phyloP scores from a whole-genome alignment of 2,797 vertebrate species.

The Diglossa cyanea region DNA sequence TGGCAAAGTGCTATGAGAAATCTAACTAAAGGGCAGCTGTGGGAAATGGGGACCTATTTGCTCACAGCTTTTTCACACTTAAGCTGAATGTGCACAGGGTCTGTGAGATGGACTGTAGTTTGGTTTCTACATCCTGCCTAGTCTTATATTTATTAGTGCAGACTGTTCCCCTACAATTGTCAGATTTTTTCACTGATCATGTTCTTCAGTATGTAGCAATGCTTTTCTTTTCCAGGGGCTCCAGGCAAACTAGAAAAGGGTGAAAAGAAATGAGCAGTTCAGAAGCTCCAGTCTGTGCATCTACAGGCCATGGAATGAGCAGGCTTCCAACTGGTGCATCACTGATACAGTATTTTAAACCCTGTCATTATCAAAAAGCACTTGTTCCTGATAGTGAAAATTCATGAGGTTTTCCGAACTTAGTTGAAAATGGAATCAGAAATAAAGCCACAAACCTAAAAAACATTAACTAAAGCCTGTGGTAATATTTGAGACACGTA shows the following conservation, averaged over 20 bases:
- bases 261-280: background rate
- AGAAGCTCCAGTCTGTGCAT: background rate
- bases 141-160: background rate
- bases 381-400: background rate
- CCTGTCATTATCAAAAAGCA: fast-evolving
- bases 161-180: background rate
- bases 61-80: background rate
- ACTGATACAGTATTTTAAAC: background rate
- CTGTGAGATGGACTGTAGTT: background rate
- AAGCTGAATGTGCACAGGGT: background rate
- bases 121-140: background rate
- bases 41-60: background rate
- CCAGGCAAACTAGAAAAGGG: background rate
- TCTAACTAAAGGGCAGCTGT: background rate
- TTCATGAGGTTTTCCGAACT: background rate
- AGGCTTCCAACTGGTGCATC: background rate
- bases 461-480: background rate
- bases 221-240: background rate
- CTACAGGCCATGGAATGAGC: background rate
- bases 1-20: background rate
- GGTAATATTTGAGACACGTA: fast-evolving
- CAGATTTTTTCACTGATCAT: background rate
- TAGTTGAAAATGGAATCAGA: background rate
- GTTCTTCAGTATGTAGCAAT: background rate
- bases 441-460: background rate